phyloP scores from a whole-genome alignment of 2,113 vertebrate genomes.

The human (Homo sapiens) region GRCh38 chr7:39375001-39375500 shows the following conservation, averaged over 20 bases:
- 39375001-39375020: conserved; percentile 92
- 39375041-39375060: conserved; percentile 92
- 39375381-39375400: conserved; percentile 72
- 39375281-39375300: conserved; percentile 87
- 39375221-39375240: conserved; percentile 90
- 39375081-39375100: conserved; percentile 86
- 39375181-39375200: conserved; percentile 87
- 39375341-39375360: conserved; percentile 74
- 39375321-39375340: conserved; percentile 82
- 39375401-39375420: conserved; percentile 64
- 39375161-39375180: conserved; percentile 84
- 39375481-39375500: neutral
- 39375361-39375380: conserved; percentile 82
- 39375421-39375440: conserved; percentile 51
- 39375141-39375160: conserved; percentile 88
- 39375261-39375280: conserved; percentile 84
- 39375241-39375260: conserved; percentile 84
- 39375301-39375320: conserved; percentile 82
- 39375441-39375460: neutral
- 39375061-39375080: conserved; percentile 90
- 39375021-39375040: conserved; percentile 92
- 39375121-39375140: conserved; percentile 72
- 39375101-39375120: conserved; percentile 55
- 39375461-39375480: neutral
- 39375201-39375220: conserved; percentile 91